A percentile compares a stretch with the other conserved stretches of the same genome.
phyloP scores from a whole-genome alignment of 2,113 vertebrate genomes.

The Sminthopsis crassicaudata region DNA sequence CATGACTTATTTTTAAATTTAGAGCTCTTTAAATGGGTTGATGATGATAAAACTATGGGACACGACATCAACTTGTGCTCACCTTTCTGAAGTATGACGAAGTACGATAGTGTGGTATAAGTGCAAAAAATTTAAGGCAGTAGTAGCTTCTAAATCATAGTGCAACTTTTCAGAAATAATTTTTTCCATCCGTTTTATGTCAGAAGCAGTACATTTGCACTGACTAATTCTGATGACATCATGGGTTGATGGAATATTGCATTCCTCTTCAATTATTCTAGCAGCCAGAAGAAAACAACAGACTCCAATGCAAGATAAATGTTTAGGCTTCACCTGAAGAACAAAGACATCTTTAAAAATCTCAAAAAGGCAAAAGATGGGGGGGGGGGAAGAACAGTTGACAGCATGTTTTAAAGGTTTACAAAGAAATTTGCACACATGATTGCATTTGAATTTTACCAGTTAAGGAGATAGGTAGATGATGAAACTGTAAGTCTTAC shows the following conservation, averaged over 20 bases:
- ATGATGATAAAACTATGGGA: not conserved
- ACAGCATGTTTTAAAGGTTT: not conserved
- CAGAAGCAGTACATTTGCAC: constrained; percentile 95
- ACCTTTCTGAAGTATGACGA: constrained; percentile 93
- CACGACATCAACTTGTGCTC: constrained; percentile 61
- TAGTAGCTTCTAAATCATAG: constrained; percentile 96
- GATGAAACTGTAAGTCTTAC: not conserved
- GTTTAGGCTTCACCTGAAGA: constrained; percentile 94
- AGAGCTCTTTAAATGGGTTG: not conserved
- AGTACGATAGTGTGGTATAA: constrained; percentile 92
- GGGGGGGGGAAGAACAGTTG: not conserved
- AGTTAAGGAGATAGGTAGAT: not conserved
- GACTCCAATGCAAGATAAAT: constrained; percentile 96
- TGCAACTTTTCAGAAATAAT: constrained; percentile 95
- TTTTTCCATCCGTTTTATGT: constrained; percentile 96
- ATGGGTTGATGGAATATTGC: constrained; percentile 89
- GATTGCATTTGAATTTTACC: not conserved
- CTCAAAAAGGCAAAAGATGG: not conserved
- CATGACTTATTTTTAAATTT: constrained; percentile 5
- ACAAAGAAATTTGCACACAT: not conserved
- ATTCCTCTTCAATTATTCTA: constrained; percentile 91
- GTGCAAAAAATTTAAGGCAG: constrained; percentile 99
- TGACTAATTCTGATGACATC: constrained; percentile 98
- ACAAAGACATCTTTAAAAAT: not conserved
- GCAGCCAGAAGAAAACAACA: constrained; percentile 95